Evolutionary conservation across 2,797 vertebrate species (phyloP).

Genomic region (Helarctos malayanus): DNA sequence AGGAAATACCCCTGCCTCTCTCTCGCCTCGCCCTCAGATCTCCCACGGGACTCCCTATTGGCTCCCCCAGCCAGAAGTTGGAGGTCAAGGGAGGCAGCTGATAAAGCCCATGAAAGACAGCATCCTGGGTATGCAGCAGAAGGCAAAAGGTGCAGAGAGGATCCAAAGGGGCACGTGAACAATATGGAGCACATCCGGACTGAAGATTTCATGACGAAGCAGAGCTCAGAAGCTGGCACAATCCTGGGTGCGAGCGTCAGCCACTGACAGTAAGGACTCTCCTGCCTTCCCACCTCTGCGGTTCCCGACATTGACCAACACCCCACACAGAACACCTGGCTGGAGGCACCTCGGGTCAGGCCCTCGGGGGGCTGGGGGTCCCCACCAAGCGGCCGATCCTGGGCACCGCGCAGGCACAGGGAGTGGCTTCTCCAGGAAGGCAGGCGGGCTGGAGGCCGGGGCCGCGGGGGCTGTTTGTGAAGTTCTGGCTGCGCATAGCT

Average conservation of each 20-base stretch:
- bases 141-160: background rate
- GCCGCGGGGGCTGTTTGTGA: background rate
- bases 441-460: background rate
- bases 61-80: too few species aligned
- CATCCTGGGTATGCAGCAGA: background rate
- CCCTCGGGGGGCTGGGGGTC: background rate
- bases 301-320: background rate
- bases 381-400: background rate
- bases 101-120: background rate
- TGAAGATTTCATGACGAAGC: accelerated
- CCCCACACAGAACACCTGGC: background rate
- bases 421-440: background rate
- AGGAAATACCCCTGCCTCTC: background rate
- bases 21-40: background rate
- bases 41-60: background rate
- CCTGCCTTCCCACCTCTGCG: accelerated
- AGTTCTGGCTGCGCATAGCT: accelerated
- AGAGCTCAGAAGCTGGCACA: background rate
- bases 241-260: background rate
- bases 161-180: accelerated
- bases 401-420: background rate
- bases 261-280: accelerated
- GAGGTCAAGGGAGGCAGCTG: background rate
- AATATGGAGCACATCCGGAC: accelerated
- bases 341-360: background rate